phyloP scores from a whole-genome alignment of 1,140 invertebrate species.

The Tribolium madens region DNA sequence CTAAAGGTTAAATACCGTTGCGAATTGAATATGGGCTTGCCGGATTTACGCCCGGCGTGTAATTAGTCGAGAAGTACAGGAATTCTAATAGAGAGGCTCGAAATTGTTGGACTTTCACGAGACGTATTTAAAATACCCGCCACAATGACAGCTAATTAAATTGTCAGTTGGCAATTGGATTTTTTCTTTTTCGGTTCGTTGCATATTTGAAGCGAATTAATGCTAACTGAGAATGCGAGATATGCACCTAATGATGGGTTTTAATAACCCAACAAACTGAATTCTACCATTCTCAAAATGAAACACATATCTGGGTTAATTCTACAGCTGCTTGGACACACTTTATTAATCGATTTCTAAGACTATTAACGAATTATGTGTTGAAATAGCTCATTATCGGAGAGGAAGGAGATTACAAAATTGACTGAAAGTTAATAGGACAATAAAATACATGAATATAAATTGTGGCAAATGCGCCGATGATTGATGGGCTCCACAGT shows the following conservation, averaged over 20 bases:
- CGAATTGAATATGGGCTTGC: not conserved
- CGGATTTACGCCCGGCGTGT: not conserved
- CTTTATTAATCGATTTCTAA: not conserved
- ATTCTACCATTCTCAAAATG: not conserved
- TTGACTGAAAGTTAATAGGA: not conserved
- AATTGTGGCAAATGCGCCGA: not conserved
- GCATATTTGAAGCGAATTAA: not conserved
- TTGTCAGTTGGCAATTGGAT: not conserved
- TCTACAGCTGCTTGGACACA: not conserved
- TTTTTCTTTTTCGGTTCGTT: not conserved
- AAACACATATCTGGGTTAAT: not conserved
- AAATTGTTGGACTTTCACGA: not conserved
- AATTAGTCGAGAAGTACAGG: not conserved
- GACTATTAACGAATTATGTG: not conserved
- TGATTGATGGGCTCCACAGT: not conserved
- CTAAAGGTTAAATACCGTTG: not conserved
- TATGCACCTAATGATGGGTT: not conserved
- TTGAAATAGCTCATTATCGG: not conserved
- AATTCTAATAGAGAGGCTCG: not conserved
- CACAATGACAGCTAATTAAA: not conserved
- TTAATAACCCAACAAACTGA: not conserved
- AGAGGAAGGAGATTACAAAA: not conserved
- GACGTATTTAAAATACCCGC: not conserved
- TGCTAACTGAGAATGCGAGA: not conserved
- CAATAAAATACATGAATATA: not conserved